Evolutionary conservation across 2,113 vertebrate species (phyloP).

Genomic region (Periophthalmodon schlosseri): DNA sequence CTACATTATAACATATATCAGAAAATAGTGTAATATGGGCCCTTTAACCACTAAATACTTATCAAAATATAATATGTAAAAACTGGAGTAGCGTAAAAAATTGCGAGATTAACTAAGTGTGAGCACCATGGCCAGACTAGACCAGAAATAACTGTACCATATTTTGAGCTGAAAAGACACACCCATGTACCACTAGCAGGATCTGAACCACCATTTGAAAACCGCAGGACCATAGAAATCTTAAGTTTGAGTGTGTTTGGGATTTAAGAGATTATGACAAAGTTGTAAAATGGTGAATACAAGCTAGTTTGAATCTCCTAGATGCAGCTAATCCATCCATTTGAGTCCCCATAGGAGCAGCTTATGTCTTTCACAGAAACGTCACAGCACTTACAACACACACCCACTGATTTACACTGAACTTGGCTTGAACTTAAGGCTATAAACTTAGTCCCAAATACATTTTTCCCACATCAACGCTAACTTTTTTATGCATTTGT

Average conservation of each 20-base stretch:
- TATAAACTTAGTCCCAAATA: neutral
- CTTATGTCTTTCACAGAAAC: constrained; percentile 12
- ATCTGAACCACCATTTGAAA: neutral
- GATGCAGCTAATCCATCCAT: constrained; percentile 30
- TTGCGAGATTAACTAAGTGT: too few species aligned
- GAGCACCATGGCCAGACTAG: too few species aligned
- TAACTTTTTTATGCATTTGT: neutral
- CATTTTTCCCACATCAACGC: neutral
- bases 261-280: constrained; percentile 2
- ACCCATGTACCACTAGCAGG: neutral
- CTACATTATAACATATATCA: too few species aligned
- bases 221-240: neutral
- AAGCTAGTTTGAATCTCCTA: constrained; percentile 21
- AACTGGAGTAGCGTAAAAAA: too few species aligned
- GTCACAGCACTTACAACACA: neutral
- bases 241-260: constrained; percentile 19
- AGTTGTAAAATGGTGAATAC: constrained; percentile 22
- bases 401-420: neutral
- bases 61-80: too few species aligned
- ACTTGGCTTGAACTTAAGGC: neutral
- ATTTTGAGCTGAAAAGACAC: neutral
- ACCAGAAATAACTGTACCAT: too few species aligned
- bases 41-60: too few species aligned
- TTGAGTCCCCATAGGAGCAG: constrained; percentile 2
- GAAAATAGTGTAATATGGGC: too few species aligned